phyloP scores from a whole-genome alignment of 2,113 vertebrate genomes.

The Danionella cerebrum region DNA sequence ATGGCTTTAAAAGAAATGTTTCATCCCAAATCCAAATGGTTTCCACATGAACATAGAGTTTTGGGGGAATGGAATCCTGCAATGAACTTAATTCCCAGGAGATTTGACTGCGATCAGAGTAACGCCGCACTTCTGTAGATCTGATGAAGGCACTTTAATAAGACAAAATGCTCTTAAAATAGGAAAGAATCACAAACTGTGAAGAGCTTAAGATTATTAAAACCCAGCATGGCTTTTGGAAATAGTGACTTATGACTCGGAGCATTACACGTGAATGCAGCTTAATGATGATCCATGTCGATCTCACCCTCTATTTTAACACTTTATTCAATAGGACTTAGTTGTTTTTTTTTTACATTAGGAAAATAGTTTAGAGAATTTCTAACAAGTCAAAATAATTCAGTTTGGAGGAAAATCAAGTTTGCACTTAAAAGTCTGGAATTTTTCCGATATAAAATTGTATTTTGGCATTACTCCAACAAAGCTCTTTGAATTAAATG shows the following conservation, averaged over 20 bases:
- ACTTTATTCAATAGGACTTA: not conserved
- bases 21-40: no score
- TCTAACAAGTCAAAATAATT: not conserved
- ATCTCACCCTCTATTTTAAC: not conserved
- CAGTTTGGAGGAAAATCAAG: no score
- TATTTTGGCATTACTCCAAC: no score
- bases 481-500: no score
- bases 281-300: not conserved
- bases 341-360: not conserved
- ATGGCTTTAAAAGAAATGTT: no score
- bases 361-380: not conserved
- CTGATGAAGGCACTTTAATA: conserved; percentile 10
- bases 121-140: not conserved
- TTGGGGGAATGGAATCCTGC: no score
- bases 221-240: not conserved
- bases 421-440: no score
- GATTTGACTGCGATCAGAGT: not conserved
- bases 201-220: not conserved
- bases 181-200: not conserved
- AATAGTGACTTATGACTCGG: conserved; percentile 5
- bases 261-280: not conserved
- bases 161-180: not conserved
- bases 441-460: no score
- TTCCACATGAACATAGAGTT: no score
- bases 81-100: not conserved